Conservation (phyloP, 2,113 vertebrate genomes). For the Gopherus flavomarginatus region DNA sequence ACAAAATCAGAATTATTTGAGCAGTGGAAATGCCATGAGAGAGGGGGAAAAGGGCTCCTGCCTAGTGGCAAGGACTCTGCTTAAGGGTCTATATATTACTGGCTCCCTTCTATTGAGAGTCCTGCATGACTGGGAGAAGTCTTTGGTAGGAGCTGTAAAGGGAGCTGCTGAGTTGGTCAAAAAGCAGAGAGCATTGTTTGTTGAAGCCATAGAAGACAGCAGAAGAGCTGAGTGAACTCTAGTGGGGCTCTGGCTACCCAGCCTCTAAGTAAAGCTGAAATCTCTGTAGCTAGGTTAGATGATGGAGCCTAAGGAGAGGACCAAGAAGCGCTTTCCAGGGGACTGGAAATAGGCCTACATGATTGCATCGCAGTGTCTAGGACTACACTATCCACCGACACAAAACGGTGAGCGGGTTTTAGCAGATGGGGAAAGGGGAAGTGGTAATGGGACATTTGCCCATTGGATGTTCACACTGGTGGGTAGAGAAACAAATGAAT, state of each 20-base stretch:
- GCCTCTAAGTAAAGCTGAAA: background rate
- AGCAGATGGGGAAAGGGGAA: background rate
- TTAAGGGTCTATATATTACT: background rate
- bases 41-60: background rate
- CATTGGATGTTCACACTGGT: background rate
- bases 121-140: background rate
- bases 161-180: background rate
- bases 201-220: background rate
- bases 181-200: background rate
- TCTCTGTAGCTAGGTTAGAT: accelerated
- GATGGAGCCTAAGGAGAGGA: background rate
- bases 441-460: no score
- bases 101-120: background rate
- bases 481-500: background rate
- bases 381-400: background rate
- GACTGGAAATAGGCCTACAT: background rate
- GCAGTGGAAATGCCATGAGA: background rate
- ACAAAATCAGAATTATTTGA: background rate
- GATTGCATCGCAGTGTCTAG: background rate
- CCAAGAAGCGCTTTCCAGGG: background rate
- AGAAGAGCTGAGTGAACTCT: background rate
- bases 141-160: background rate
- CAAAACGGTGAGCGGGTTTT: background rate
- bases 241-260: background rate
- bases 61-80: accelerated